Base-by-base conservation (phyloP, 2,888 invertebrate genomes). In the Cacoxenus indagator region DNA sequence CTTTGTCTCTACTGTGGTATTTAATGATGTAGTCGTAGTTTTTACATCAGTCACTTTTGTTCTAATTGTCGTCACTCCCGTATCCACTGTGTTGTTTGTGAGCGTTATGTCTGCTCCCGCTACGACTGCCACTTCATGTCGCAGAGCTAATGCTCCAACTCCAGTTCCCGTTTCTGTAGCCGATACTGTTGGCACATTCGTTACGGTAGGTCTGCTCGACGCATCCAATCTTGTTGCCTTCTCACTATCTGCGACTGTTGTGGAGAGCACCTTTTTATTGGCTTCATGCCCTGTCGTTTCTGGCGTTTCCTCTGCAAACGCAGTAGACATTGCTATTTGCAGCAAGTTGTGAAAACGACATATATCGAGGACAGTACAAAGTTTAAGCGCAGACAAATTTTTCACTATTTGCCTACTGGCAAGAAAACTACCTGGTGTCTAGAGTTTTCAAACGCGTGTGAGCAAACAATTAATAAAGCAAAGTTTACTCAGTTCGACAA, bases 311-410 rank as follows among this genome's bases (percentile, higher is more conserved):
- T 68, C 51, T 73, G 76, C 81, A 70, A 84, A 67, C 66, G 76
- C 80, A 73, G 84, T 80, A 72, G 84, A 80, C 80, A 80, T 80
- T 74, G 75, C 83, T 84, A 75, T 72, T 72, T 81, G 73, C 75
- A 70, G 67, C 71, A 64, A 72, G 65, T 81, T 71, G 73, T 76
- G 69, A 72, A 69, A 74, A 78, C 76, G 73, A 77, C 83, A 81
- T 83, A 84, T 72, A 78, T 43, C 11, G 37, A 22, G 22, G 31
- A 59, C 31, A 59, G 31, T 31, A 59, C 59, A 59, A 59, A 59
- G 31, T 59, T 59, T 59, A 31, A n/a, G 31, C 19, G 27, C n/a
- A 55, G 55, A 55, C 22, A 55, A 55, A 4, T 55, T 55, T 43
- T n/a, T n/a, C n/a, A n/a, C n/a, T n/a, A n/a, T n/a, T n/a, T n/a